These are phyloP conservation scores for Rallus limicola DNA, from an alignment of 2,113 vertebrate species.

Conservation along the genomic window DNA sequence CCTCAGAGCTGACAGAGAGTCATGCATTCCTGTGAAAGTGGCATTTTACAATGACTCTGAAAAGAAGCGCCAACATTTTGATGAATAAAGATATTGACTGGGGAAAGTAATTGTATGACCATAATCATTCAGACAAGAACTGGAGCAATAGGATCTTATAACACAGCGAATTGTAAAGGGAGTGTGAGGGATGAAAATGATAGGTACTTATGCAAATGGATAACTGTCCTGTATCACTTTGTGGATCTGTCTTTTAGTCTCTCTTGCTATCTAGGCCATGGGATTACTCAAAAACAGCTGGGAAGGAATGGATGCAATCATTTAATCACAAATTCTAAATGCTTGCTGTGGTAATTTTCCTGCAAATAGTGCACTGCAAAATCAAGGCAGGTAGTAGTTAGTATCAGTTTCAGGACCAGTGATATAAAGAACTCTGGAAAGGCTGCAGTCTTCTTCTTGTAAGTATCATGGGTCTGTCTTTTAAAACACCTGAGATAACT, in stretches of 20 bases:
- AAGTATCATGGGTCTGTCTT: not conserved
- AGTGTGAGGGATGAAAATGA: constrained; percentile 2
- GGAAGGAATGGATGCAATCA: not conserved
- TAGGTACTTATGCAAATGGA: constrained; percentile 43
- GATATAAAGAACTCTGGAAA: not conserved
- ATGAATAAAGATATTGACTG: constrained; percentile 68
- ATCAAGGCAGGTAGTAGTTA: constrained; percentile 5
- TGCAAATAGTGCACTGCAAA: not conserved
- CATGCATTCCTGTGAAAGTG: constrained; percentile 2
- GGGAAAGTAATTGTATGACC: constrained; percentile 46
- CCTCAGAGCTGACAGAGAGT: not conserved
- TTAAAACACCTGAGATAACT: not conserved
- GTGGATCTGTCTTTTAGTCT: constrained; percentile 11
- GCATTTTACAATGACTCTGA: constrained; percentile 11
- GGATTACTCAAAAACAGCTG: constrained; percentile 53
- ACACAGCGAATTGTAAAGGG: not conserved
- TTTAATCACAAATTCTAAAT: constrained; percentile 24
- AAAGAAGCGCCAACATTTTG: constrained; percentile 35
- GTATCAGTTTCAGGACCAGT: not conserved
- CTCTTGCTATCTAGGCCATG: constrained; percentile 7
- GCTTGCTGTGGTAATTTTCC: constrained; percentile 26
- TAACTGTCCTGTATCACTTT: constrained; percentile 27
- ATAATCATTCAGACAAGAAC: constrained; percentile 42
- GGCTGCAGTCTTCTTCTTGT: not conserved
- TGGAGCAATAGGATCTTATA: constrained; percentile 16